Base-by-base conservation (phyloP, 2,888 invertebrate species). In the Seira ritae region DNA sequence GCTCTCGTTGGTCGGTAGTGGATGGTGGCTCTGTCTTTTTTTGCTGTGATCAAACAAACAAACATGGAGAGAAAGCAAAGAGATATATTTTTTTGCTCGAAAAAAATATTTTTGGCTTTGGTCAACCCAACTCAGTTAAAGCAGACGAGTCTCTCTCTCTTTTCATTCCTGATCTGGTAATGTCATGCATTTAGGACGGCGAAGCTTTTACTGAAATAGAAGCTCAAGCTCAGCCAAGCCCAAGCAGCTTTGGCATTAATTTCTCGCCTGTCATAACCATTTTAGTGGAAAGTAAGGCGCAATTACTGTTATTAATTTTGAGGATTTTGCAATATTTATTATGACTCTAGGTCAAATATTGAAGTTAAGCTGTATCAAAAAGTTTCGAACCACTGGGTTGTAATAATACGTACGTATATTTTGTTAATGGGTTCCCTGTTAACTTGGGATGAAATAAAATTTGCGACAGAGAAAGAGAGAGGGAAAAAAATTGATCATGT, bases 221-320 rank as follows among this genome's bases (percentile, higher is more conserved):
- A 22, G 20, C 8, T 62, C 8, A 8, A 20, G 62, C 62, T 4
- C 31, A 31, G 8, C 2, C 2, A 31, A 4, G 31, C 31, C 8
- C 62, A 22, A 15, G 8, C 4, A 62, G 62, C 75, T 46, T 77
- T 82, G 82, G 82, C 82, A 82, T 82, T 82, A 82, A 82, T 82
- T 82, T 77, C 82, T 77, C 73, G 50, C 67, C 77, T 82, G 82
- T 82, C 82, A 82, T 82, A 82, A 82, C 82, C 82, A 82, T 72
- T 82, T 82, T 77, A 55, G 68, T 3, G 50, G 67, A 81, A 46
- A 22, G 69, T 65, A 71, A 15, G 71, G 23, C 66, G 71, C 78
- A 70, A 78, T 78, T 71, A 69, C 42, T 42, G 17, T 69, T 69
- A 69, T 69, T 69, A 78, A 65, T 60, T 24, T 37, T 10, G 15